phyloP scores from a whole-genome alignment of 2,797 vertebrate genomes.

The Tamandua tetradactyla region DNA sequence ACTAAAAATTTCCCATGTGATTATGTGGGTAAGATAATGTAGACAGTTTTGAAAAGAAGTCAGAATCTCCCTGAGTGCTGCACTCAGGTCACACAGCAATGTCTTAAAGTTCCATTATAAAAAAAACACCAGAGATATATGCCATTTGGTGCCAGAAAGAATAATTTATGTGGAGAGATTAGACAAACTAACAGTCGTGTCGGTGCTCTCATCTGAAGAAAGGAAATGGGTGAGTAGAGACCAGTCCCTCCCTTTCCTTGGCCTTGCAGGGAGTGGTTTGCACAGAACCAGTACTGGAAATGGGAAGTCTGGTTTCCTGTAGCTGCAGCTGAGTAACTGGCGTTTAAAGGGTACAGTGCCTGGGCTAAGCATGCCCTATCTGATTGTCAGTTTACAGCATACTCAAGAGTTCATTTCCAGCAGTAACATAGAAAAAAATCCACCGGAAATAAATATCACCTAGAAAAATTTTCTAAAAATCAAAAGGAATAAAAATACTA shows the following conservation, averaged over 20 bases:
- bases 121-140: neutral
- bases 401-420: neutral
- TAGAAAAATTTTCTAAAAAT: slow-evolving; percentile 9
- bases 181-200: neutral
- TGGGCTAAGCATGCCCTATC: neutral
- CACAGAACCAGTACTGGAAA: neutral
- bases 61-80: neutral
- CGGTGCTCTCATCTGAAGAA: neutral
- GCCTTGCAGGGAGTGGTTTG: neutral
- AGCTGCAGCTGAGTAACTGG: neutral
- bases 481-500: neutral
- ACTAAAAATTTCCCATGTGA: neutral
- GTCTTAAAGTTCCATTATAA: neutral
- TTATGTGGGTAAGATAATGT: neutral
- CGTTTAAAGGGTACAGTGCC: neutral
- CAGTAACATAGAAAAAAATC: neutral
- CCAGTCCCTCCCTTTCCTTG: neutral
- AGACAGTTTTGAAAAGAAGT: neutral
- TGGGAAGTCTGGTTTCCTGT: neutral
- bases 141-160: slow-evolving; percentile 14
- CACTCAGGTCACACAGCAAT: neutral
- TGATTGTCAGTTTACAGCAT: neutral
- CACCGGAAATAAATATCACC: neutral
- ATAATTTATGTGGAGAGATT: slow-evolving; percentile 1
- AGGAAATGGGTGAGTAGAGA: neutral